Evolutionary conservation across 2,888 invertebrate species (phyloP), one percentile per base, ranked within the genome.

Genomic region (Chaetogeoica ovagalla): DNA sequence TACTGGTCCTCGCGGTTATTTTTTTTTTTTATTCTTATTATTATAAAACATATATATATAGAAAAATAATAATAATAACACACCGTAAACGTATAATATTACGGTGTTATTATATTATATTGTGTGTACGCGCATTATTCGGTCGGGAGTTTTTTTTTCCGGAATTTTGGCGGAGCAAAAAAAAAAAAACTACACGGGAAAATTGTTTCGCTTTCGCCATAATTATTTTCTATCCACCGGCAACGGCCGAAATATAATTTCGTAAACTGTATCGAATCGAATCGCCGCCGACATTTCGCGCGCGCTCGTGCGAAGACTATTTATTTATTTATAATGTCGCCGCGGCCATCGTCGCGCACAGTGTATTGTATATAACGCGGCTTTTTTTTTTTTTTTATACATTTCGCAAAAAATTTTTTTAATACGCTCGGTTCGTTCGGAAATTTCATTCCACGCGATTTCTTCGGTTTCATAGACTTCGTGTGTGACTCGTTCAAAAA

Each of bases 151-250:
- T 30, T 30, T 30, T 30, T 30, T 30, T 30, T 30, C 30, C 1
- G 30, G 30, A 30, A 65, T 74, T 74, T 55, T 21, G 39, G 39
- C 63, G 23, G 17, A 57, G 37, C n/a, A n/a, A 21, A 8, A 37
- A 63, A 63, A 63, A 63, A 39, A 63, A 37, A 43, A 0, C 7
- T 43, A 6, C 6, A 4, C 7, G 39, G 7, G 43, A 43, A 48
- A 76, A 76, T 76, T 76, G 68, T 68, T 76, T 76, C 75, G 75
- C 75, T 76, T 76, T 76, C 75, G 75, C 75, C 59, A 68, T 76
- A 76, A 76, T 76, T 76, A 30, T 30, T 30, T 30, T 4, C 2
- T 30, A 4, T 30, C 30, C 1, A 30, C 4, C 30, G 30, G 30
- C 66, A 59, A 76, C 60, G 60, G 52, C 30, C 55, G 69, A 55